These are phyloP conservation scores for Sclerodermus sp. DNA, from an alignment of 2,888 invertebrate genomes.

Conservation along the genomic window DNA sequence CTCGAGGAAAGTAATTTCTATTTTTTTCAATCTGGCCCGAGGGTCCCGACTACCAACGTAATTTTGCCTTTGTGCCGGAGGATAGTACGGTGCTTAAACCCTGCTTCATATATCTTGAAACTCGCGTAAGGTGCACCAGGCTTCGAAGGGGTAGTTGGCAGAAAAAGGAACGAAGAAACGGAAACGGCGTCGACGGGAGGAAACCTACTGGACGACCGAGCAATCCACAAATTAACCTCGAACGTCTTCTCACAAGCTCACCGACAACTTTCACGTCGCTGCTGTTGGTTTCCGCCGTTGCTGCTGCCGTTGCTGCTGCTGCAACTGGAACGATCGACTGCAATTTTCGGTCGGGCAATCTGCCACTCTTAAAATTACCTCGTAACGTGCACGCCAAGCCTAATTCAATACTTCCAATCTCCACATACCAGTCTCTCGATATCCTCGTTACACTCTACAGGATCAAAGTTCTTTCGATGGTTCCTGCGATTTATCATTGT, in stretches of 20 bases:
- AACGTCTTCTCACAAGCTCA: no score
- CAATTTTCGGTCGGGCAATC: slow-evolving; percentile 50
- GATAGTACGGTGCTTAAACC: slow-evolving; percentile 34
- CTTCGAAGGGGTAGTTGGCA: background rate
- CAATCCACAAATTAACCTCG: no score
- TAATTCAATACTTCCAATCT: background rate
- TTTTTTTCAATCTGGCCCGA: slow-evolving; percentile 46
- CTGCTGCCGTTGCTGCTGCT: no score
- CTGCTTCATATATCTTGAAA: slow-evolving; percentile 46
- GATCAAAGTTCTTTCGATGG: no score
- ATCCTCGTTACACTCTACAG: no score
- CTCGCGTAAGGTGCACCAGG: slow-evolving; percentile 10
- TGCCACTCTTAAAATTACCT: slow-evolving; percentile 43
- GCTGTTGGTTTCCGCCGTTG: no score
- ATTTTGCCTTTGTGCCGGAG: slow-evolving; percentile 43
- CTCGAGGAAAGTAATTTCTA: slow-evolving; percentile 33
- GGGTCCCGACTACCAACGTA: slow-evolving; percentile 35
- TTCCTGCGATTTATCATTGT: no score
- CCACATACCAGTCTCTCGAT: no score
- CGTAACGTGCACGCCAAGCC: slow-evolving; percentile 25
- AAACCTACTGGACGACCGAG: no score
- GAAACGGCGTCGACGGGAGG: no score
- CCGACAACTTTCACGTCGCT: no score
- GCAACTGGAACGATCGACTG: slow-evolving; percentile 40
- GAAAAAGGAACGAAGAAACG: slow-evolving; percentile 2